Conservation (phyloP, 2,797 vertebrate species). For the Falco rusticolus region DNA sequence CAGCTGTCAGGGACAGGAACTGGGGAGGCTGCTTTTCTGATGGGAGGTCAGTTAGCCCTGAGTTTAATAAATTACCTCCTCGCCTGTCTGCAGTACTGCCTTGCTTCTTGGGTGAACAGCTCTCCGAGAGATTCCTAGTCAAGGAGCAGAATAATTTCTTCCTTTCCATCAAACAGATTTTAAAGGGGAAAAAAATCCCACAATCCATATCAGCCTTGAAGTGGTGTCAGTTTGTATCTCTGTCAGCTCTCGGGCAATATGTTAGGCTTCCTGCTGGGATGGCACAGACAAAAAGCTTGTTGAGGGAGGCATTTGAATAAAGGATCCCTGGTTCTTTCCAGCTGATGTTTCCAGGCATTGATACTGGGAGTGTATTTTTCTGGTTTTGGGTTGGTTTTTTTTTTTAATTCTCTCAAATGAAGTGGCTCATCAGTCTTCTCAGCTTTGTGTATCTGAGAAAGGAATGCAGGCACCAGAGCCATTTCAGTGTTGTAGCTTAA, state of each 20-base stretch:
- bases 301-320: conserved; percentile 24
- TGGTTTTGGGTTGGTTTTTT: fast-evolving
- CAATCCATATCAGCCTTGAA: not conserved
- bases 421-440: not conserved
- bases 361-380: conserved; percentile 9
- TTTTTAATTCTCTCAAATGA: not conserved
- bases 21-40: not conserved
- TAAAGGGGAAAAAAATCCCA: not conserved
- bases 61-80: not conserved
- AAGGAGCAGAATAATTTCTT: not conserved
- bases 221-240: not conserved
- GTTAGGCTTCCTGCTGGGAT: conserved; percentile 5
- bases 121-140: not conserved
- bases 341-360: not conserved
- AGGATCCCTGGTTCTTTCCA: not conserved
- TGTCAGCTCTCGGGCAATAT: not conserved
- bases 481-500: not conserved
- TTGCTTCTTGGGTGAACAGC: not conserved
- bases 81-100: not conserved
- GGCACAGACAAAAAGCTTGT: conserved; percentile 35
- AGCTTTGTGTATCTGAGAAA: not conserved
- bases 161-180: not conserved
- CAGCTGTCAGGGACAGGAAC: not conserved
- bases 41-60: not conserved
- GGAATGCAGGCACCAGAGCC: not conserved